Conservation (phyloP, 2,888 invertebrate species). For the Pandemis heparana region DNA sequence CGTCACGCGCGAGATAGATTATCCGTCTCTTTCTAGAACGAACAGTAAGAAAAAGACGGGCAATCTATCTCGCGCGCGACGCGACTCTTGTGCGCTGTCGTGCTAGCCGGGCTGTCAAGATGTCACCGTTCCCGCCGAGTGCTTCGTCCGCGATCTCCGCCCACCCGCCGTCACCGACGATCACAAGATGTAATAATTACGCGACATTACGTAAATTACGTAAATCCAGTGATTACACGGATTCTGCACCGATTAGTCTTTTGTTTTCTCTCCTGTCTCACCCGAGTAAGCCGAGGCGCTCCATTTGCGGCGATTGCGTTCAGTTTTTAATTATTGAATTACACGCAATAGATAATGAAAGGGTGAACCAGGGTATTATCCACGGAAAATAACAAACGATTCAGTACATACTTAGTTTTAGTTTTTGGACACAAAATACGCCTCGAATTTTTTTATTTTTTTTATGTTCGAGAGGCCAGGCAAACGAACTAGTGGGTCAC, state of each 20-base stretch:
- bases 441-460: too few relatives aligned
- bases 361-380: slow-evolving; percentile 7
- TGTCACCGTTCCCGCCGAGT: background rate
- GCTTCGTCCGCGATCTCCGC: slow-evolving; percentile 2
- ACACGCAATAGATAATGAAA: slow-evolving; percentile 32
- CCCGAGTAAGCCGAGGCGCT: slow-evolving; percentile 44
- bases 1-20: too few relatives aligned
- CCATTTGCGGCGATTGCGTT: slow-evolving; percentile 43
- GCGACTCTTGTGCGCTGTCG: too few relatives aligned
- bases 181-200: slow-evolving; percentile 59
- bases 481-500: too few relatives aligned
- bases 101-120: background rate
- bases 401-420: too few relatives aligned
- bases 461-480: too few relatives aligned
- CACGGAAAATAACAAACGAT: background rate
- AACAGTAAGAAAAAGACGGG: too few relatives aligned
- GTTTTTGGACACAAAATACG: too few relatives aligned
- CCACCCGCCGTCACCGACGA: slow-evolving; percentile 46
- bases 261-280: slow-evolving; percentile 46
- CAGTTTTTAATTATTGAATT: slow-evolving; percentile 38
- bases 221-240: slow-evolving; percentile 48
- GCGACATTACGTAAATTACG: slow-evolving; percentile 56
- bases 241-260: slow-evolving; percentile 47
- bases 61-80: too few relatives aligned
- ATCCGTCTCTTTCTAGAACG: too few relatives aligned